Evolutionary conservation across 2,113 vertebrate species (phyloP).

Genomic region (Albula goreensis): DNA sequence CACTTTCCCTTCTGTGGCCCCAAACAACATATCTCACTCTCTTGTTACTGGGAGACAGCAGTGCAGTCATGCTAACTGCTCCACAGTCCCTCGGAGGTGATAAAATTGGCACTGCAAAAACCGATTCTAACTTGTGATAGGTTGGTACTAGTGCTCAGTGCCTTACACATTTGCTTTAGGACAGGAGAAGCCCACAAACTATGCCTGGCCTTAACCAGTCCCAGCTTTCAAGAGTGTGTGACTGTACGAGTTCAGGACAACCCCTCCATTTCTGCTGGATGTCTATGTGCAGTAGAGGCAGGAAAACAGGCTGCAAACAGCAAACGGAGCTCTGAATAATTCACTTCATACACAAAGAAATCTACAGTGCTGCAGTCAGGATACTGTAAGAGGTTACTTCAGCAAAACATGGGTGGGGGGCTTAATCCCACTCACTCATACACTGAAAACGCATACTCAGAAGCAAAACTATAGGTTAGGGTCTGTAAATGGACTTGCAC

Average conservation of each 20-base stretch:
- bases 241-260: not conserved
- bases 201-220: not conserved
- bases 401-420: not conserved
- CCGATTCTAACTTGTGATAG: not conserved
- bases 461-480: not conserved
- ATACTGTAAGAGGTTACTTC: not conserved
- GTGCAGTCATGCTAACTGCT: not conserved
- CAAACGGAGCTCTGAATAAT: not conserved
- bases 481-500: not conserved
- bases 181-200: not conserved
- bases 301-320: not conserved
- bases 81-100: conserved; percentile 40
- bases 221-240: not conserved
- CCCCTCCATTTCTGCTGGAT: not conserved
- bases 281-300: not conserved
- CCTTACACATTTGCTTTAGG: not conserved
- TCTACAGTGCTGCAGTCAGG: not conserved
- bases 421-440: not conserved
- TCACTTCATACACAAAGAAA: not conserved
- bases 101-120: conserved; percentile 44
- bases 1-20: not conserved
- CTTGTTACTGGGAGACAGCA: not conserved
- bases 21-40: conserved; percentile 14
- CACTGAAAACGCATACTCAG: not conserved
- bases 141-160: not conserved